Evolutionary conservation across 2,888 invertebrate species (phyloP).

Genomic region (Leucoma salicis): DNA sequence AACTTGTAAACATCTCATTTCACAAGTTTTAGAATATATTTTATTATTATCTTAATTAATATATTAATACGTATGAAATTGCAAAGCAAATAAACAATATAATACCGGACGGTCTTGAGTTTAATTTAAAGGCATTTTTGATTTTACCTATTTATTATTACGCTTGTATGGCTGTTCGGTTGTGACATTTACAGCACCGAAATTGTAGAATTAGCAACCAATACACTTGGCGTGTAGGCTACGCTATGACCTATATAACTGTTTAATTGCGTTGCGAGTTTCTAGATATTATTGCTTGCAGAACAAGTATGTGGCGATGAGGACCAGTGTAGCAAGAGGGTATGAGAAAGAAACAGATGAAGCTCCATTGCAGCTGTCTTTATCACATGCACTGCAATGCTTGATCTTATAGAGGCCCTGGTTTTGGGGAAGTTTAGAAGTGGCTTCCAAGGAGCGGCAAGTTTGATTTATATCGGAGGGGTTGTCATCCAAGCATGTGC

Average conservation of each 20-base stretch:
- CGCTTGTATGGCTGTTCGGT: conserved; percentile 5
- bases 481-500: conserved; percentile 66
- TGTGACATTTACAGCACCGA: conserved; percentile 26
- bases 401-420: conserved; percentile 45
- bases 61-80: conserved; percentile 27
- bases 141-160: conserved; percentile 19
- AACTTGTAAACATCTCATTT: not conserved
- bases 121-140: conserved; percentile 37
- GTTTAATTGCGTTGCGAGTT: conserved; percentile 31
- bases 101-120: conserved; percentile 54
- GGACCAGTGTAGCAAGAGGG: conserved; percentile 56
- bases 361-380: conserved; percentile 79
- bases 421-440: conserved; percentile 31
- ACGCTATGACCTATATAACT: conserved; percentile 23
- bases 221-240: conserved; percentile 12
- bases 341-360: conserved; percentile 57
- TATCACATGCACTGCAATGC: conserved; percentile 71
- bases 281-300: conserved; percentile 59
- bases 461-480: conserved; percentile 54
- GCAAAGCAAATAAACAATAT: conserved; percentile 53
- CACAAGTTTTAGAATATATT: conserved; percentile 10
- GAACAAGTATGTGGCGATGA: conserved; percentile 56
- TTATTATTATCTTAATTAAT: conserved; percentile 23
- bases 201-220: conserved; percentile 25
- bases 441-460: conserved; percentile 47